A percentile compares a stretch with the other conserved stretches of the same genome.
phyloP scores from a whole-genome alignment of 1,140 invertebrate genomes.

The Popillia japonica region DNA sequence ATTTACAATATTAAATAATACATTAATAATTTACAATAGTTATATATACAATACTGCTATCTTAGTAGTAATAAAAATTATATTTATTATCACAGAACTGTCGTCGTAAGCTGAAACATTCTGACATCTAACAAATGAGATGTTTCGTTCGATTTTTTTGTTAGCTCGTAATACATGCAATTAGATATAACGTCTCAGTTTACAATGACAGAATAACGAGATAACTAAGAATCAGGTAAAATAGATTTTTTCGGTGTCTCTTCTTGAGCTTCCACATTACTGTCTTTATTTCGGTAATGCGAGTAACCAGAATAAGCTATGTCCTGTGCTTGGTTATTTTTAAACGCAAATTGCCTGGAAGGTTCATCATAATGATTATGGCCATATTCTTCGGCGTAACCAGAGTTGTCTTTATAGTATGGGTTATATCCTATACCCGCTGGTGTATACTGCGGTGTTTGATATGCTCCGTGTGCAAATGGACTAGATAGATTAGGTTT shows the following conservation, averaged over 20 bases:
- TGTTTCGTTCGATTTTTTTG: too few relatives aligned
- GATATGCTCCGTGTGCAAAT: conserved; percentile 59
- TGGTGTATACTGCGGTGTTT: conserved; percentile 69
- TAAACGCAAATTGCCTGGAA: conserved; percentile 67
- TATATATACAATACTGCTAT: conserved; percentile 19
- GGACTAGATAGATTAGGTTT: conserved; percentile 66
- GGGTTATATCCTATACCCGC: conserved; percentile 69
- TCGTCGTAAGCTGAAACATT: too few relatives aligned
- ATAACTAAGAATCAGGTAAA: conserved; percentile 56
- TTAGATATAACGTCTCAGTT: too few relatives aligned
- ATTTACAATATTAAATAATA: neutral
- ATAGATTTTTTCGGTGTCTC: conserved; percentile 56
- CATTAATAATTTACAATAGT: neutral
- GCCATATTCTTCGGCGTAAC: conserved; percentile 54
- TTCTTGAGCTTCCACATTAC: conserved; percentile 52
- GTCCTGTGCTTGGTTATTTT: conserved; percentile 73
- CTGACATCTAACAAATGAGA: too few relatives aligned
- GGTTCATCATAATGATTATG: conserved; percentile 61
- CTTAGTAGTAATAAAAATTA: neutral
- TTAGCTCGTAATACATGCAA: too few relatives aligned
- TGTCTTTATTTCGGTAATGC: conserved; percentile 60
- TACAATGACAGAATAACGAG: neutral
- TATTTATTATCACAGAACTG: neutral
- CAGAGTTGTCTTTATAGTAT: conserved; percentile 58
- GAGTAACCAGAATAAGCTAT: conserved; percentile 70